Evolutionary conservation across 1,140 invertebrate species (phyloP), one percentile per base, ranked within the genome.

Genomic region (Aphidius ervi): DNA sequence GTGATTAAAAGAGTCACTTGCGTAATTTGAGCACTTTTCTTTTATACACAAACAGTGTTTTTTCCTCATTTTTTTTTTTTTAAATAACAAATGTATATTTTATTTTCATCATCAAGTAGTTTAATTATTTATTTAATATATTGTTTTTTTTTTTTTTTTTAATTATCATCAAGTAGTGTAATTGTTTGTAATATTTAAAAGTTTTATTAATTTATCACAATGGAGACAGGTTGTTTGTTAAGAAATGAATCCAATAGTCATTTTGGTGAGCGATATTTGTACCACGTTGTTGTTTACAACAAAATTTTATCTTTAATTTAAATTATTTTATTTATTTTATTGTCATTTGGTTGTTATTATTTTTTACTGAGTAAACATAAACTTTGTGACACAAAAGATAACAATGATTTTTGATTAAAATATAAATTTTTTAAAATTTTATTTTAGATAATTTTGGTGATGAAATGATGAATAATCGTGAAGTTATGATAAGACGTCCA

Each of bases 381-480:
- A 43, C 45, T 23, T 20, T 43, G 43, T 23, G 7, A 8, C 45
- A 6, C 2, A 7, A 20, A 45, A 1, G 20, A 47, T 20, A 20
- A 47, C 8, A 1, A 5, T 49, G 48, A 16, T 49, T 16, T 5
- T n/a, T 31, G 1, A 49, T 31, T 47, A 6, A 42, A 2, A 45
- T 31, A 31, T 31, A 31, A 31, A 46, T 46, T 16, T 45, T 45
- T 53, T 46, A 39, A 46, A 41, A 41, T 7, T 10, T 48, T 39
- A 20, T 40, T 53, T 9, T 45, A 55, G 52, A 45, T 20, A n/a
- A 52, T 31, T 31, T 31, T 50, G 39, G 16, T 7, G 49, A 16
- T 52, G 43, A 61, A 57, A 48, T 57, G 6, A 62, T 62, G 60
- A 46, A 37, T 41, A 62, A 56, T 57, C 31, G 41, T 45, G 60